Evolutionary conservation across 2,888 invertebrate species (phyloP), one percentile per base, ranked within the genome.

Genomic region (Steinernema carpocapsae): DNA sequence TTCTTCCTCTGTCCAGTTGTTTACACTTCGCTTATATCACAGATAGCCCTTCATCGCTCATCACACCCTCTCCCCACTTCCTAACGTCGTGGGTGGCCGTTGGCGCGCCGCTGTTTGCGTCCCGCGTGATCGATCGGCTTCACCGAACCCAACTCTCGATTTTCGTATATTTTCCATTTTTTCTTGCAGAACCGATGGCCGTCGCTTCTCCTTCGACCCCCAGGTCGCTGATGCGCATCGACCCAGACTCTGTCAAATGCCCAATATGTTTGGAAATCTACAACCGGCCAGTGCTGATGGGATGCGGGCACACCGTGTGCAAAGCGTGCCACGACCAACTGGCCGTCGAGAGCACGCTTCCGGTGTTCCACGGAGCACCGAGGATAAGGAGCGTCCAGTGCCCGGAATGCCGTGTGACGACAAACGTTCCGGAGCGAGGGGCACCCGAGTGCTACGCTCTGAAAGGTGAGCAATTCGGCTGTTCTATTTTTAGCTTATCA

Each of bases 241-340:
- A 56, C 26, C 56, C 56, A 1, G 56, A 56, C 26, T 26, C 56
- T 7, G 56, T 56, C 24, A 56, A 56, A 56, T 56, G 56, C 22
- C 56, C 56, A 12, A 56, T 56, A 12, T 56, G 56, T 26, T 19
- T 19, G 4, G 56, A 56, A 22, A 56, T 56, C 26, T 56, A 26
- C 26, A 26, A 56, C 12, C 56, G 56, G 24, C 56, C 56, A 12
- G 56, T 56, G n/a, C 56, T 24, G 56, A 14, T 56, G 56, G 56
- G 56, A 10, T 56, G 56, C 26, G 56, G 56, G 6, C 56, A 56
- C 56, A 26, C 26, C 26, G 56, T 56, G 6, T 56, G 56, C 56
- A 12, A 22, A 22, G 26, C 4, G 24, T 56, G 56, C 22, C 56
- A 56, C 56, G 26, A 56, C 4, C 19, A 22, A 12, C 56, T 56